Evolutionary conservation across 2,888 invertebrate species (phyloP), one percentile per base, ranked within the genome.

Genomic region (Hanleya hanleyi): DNA sequence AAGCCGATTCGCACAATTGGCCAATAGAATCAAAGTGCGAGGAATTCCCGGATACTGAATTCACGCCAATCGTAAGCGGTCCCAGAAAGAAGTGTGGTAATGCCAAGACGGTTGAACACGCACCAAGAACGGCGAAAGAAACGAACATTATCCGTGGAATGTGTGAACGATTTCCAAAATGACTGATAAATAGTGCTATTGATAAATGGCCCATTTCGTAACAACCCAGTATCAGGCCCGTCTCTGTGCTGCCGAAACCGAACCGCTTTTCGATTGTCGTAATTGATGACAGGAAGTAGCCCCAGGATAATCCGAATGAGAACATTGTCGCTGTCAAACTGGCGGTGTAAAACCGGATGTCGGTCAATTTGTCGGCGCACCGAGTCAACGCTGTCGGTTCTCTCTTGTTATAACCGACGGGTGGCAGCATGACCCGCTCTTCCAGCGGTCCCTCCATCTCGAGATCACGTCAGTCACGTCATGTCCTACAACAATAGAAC

Each of bases 261-360:
- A 41, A 41, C 41, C 41, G 9, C 41, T 41, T 41, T 18, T 41
- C 41, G 18, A 41, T 41, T 9, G 41, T 41, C 9, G 41, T 12
- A 18, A 41, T 41, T 41, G 41, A 41, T 18, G 41, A 18, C 22
- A 57, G 57, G 32, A 57, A 57, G 32, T 57, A 57, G 4, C 57
- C 57, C 57, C 57, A 57, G 1, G 57, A 15, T 2, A 57, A 15
- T 22, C 22, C 18, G 26, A 57, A 57, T 15, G 57, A 57, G 57
- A 57, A 57, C 57, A 57, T 57, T 3, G 57, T 26, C 18, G 29
- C 4, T 4, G 57, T 57, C 4, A 57, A 26, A 29, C 57, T 57
- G 57, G 57, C 57, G 26, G 57, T 57, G 57, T 57, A 57, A 26
- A 57, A 57, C 18, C 57, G 57, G 22, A 57, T 57, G 57, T 57